A percentile compares a stretch with the other conserved stretches of the same genome.
Evolutionary conservation across 2,888 invertebrate species (phyloP).

Genomic region (Leuctra nigra): DNA sequence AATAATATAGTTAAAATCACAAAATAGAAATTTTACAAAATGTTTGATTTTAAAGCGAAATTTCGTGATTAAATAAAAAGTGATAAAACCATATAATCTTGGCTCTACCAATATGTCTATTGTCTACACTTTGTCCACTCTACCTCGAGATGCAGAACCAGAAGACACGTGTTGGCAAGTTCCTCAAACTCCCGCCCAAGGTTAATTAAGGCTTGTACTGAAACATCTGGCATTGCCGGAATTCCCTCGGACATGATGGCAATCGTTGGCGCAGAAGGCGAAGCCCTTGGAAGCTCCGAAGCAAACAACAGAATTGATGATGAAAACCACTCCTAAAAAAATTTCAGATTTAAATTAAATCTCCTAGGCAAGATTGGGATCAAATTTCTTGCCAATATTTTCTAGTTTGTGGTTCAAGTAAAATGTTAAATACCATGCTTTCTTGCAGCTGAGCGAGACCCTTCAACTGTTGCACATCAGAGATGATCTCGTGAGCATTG

Average conservation of each 20-base stretch:
- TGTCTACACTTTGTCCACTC: constrained; percentile 11
- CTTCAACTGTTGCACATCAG: constrained; percentile 73
- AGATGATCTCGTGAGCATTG: constrained; percentile 75
- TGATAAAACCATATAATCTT: too few relatives aligned
- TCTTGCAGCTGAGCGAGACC: constrained; percentile 87
- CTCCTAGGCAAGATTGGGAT: too few relatives aligned
- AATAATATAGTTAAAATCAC: too few relatives aligned
- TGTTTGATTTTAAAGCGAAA: too few relatives aligned
- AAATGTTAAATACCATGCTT: constrained; percentile 74
- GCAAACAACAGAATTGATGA: constrained; percentile 56
- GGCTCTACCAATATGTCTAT: too few relatives aligned
- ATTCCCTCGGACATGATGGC: constrained; percentile 24
- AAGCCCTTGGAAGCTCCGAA: constrained; percentile 49
- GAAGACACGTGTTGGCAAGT: constrained; percentile 80
- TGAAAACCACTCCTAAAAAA: constrained; percentile 68
- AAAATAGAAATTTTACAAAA: too few relatives aligned
- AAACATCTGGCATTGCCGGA: constrained; percentile 46
- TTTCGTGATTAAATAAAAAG: too few relatives aligned
- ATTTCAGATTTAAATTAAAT: too few relatives aligned
- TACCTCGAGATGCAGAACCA: constrained; percentile 89
- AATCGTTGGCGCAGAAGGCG: constrained; percentile 30
- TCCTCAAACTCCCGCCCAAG: constrained; percentile 79
- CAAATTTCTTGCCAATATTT: too few relatives aligned
- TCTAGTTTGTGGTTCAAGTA: constrained; percentile 31
- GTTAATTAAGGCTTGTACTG: constrained; percentile 57